These are phyloP conservation scores for Phoeniculus purpureus DNA, from an alignment of 2,797 vertebrate genomes.

Conservation along the genomic window DNA sequence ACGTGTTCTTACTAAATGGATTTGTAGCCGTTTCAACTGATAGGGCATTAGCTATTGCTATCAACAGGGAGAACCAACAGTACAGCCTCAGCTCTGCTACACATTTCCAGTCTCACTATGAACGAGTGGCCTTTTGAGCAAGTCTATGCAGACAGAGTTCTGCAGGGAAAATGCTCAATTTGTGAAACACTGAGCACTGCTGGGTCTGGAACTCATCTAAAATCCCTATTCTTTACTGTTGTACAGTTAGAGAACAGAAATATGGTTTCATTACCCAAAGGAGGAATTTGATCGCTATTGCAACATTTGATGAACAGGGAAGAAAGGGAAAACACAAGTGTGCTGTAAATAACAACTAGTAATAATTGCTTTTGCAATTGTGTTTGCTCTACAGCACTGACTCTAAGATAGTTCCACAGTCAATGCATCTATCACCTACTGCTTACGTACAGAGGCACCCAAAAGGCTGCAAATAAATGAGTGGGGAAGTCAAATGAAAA, in stretches of 20 bases:
- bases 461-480: neutral
- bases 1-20: neutral
- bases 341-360: neutral
- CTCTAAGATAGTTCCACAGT: neutral
- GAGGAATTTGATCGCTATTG: neutral
- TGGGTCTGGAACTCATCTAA: neutral
- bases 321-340: neutral
- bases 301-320: neutral
- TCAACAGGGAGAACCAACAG: neutral
- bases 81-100: neutral
- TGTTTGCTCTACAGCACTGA: neutral
- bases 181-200: neutral
- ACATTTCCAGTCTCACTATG: neutral
- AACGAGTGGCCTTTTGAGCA: neutral
- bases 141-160: neutral
- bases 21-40: neutral
- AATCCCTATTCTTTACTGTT: neutral
- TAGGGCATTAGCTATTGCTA: neutral
- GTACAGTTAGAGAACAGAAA: neutral
- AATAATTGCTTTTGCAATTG: neutral
- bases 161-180: neutral
- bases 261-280: neutral
- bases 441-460: neutral
- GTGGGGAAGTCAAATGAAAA: neutral
- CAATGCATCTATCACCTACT: neutral